A percentile compares a stretch with the other conserved stretches of the same genome.
These are phyloP conservation scores for Psylliodes chrysocephalus DNA, from an alignment of 2,888 invertebrate genomes.

Conservation along the genomic window DNA sequence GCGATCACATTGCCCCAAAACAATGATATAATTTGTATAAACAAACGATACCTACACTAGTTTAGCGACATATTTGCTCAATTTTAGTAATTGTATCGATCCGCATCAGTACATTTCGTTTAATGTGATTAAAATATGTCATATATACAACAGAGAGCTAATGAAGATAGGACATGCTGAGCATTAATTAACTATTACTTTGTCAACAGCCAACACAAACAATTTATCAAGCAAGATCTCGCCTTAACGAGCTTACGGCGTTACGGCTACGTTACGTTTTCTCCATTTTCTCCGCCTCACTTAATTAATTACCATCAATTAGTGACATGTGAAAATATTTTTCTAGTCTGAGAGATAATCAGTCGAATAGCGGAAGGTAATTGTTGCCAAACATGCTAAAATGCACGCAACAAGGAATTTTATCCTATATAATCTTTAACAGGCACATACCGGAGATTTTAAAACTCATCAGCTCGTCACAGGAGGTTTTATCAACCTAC, in stretches of 20 bases:
- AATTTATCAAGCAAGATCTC: slow-evolving; percentile 51
- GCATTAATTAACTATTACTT: slow-evolving; percentile 51
- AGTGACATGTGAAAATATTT: slow-evolving; percentile 39
- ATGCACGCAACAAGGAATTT: slow-evolving; percentile 18
- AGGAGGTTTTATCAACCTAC: no score
- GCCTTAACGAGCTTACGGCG: slow-evolving; percentile 34
- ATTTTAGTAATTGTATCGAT: slow-evolving; percentile 46
- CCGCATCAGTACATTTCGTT: slow-evolving; percentile 42
- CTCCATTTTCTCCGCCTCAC: slow-evolving; percentile 32
- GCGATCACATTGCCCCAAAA: not conserved
- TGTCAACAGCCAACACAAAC: slow-evolving; percentile 51
- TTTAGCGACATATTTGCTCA: slow-evolving; percentile 28
- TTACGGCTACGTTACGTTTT: slow-evolving; percentile 31
- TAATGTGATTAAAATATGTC: slow-evolving; percentile 49
- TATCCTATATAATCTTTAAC: no score
- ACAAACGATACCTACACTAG: not conserved
- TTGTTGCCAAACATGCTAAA: slow-evolving; percentile 23
- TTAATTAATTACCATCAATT: slow-evolving; percentile 43
- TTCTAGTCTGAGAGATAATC: slow-evolving; percentile 28
- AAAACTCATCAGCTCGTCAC: no score
- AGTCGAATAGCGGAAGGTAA: slow-evolving; percentile 21
- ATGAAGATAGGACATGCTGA: slow-evolving; percentile 44
- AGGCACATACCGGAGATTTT: no score
- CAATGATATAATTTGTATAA: not conserved
- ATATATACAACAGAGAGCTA: slow-evolving; percentile 38